These are phyloP conservation scores for Trididemnum miniatum DNA, from an alignment of 23 tunicate species.

Conservation along the genomic window DNA sequence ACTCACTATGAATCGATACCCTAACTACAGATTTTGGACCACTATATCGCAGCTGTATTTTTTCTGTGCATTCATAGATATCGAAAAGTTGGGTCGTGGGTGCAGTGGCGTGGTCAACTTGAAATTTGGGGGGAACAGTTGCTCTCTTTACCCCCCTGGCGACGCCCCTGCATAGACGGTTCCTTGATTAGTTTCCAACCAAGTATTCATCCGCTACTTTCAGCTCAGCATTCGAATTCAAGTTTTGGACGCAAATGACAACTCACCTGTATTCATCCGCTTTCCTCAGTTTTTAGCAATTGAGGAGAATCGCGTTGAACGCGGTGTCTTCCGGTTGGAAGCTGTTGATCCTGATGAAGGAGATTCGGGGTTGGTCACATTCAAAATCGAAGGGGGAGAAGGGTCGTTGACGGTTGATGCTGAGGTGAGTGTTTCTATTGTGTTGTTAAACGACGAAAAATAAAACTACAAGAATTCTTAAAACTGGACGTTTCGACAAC, in stretches of 20 bases:
- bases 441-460: too few species aligned
- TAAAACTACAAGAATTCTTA: too few species aligned
- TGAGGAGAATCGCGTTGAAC: slow-evolving; percentile 45
- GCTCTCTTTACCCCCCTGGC: too few species aligned
- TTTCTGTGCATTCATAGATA: too few species aligned
- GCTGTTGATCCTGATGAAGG: slow-evolving; percentile 57
- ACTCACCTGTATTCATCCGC: slow-evolving; percentile 55
- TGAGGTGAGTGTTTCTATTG: slow-evolving; percentile 29
- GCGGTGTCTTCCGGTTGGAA: slow-evolving; percentile 32
- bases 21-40: too few species aligned
- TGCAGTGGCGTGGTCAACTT: too few species aligned
- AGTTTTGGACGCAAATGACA: slow-evolving; percentile 65
- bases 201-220: slow-evolving; percentile 20
- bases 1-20: too few species aligned
- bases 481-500: too few species aligned
- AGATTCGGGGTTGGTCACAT: slow-evolving; percentile 45
- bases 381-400: slow-evolving; percentile 34
- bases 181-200: slow-evolving; percentile 12
- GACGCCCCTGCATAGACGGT: too few species aligned
- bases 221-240: neutral
- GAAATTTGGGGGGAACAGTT: too few species aligned
- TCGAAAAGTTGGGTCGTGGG: too few species aligned
- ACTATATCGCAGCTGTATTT: too few species aligned
- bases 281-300: slow-evolving; percentile 27
- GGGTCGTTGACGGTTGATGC: slow-evolving; percentile 36